A percentile compares a stretch with the other conserved stretches of the same genome.
Evolutionary conservation across 1,140 invertebrate species (phyloP).

Genomic region (Plectrocnemia conspersa): DNA sequence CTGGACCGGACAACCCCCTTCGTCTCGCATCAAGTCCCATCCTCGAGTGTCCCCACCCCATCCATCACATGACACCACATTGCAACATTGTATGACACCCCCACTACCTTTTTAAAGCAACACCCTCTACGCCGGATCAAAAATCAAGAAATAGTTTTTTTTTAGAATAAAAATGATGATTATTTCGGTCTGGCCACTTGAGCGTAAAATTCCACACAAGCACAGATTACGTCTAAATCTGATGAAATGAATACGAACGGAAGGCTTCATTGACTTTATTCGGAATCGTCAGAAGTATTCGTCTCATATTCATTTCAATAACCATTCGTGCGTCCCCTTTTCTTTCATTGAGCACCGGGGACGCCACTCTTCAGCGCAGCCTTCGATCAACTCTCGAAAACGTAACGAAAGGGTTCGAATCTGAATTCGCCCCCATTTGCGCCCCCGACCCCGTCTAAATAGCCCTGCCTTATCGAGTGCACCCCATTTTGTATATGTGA

Average conservation of each 20-base stretch:
- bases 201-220: constrained; percentile 2
- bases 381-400: constrained; percentile 22
- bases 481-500: constrained; percentile 21
- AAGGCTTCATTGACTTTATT: not conserved
- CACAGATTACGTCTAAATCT: no score
- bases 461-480: constrained; percentile 17
- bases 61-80: not conserved
- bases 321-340: constrained; percentile 6
- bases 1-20: constrained; percentile 15
- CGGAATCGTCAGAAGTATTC: not conserved
- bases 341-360: constrained; percentile 9
- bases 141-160: constrained; percentile 1
- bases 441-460: constrained; percentile 19
- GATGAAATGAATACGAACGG: not conserved
- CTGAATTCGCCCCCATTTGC: not conserved
- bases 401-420: constrained; percentile 19
- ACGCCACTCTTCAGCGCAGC: constrained; percentile 9
- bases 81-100: not conserved
- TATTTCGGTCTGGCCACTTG: not conserved
- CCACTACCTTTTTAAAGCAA: not conserved
- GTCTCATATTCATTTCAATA: constrained; percentile 4
- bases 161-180: not conserved
- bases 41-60: no score
- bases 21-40: not conserved
- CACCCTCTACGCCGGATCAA: no score